Conservation (phyloP, 2,113 vertebrate genomes). For the Dasyornis broadbenti region DNA sequence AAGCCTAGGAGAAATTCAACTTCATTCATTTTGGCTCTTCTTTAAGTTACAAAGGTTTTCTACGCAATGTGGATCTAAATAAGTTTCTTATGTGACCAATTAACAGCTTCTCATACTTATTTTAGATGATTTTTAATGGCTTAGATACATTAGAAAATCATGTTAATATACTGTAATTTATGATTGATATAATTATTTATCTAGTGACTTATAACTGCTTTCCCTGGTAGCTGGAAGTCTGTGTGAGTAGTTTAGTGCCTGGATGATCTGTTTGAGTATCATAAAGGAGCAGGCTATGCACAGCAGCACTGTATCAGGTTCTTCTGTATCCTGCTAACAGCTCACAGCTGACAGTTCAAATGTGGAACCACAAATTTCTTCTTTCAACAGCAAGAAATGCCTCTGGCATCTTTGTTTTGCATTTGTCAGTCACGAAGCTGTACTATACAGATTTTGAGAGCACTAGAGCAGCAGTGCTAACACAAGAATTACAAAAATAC, state of each 20-base stretch:
- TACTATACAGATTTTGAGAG: not conserved
- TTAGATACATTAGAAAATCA: not conserved
- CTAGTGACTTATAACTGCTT: not conserved
- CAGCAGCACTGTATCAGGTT: not conserved
- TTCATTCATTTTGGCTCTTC: not conserved
- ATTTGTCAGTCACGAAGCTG: not conserved
- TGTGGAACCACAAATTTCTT: not conserved
- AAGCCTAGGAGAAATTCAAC: not conserved
- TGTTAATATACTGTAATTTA: not conserved
- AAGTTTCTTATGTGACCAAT: not conserved
- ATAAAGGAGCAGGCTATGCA: accelerated
- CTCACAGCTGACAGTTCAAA: not conserved
- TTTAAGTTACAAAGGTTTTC: not conserved
- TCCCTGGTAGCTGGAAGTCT: not conserved
- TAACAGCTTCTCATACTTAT: not conserved
- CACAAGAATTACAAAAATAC: not conserved
- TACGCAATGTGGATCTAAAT: not conserved
- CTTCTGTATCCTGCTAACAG: not conserved
- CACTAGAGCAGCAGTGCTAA: not conserved
- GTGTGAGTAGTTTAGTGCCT: not conserved
- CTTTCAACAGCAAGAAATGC: not conserved
- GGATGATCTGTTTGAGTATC: not conserved
- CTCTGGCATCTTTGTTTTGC: not conserved
- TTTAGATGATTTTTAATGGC: not conserved
- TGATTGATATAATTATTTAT: not conserved